These are phyloP conservation scores for Salvator merianae DNA, from an alignment of 2,113 vertebrate genomes.

Conservation along the genomic window DNA sequence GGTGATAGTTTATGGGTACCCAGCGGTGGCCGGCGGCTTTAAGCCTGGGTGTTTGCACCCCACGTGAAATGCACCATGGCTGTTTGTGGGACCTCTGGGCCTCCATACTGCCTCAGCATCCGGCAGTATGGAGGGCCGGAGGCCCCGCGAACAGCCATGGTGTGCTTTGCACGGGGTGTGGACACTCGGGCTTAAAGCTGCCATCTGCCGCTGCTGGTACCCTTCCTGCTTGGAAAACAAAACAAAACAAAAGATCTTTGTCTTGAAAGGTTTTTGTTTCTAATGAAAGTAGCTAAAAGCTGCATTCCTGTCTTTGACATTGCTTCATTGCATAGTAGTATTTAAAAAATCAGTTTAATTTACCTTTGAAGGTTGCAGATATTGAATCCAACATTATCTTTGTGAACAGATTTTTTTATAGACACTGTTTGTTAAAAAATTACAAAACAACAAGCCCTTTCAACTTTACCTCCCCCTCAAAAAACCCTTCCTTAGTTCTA, in stretches of 20 bases:
- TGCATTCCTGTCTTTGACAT: not conserved
- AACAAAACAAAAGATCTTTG: not conserved
- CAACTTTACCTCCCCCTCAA: too few species aligned
- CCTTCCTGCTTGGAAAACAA: constrained; percentile 4
- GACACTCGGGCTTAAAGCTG: too few species aligned
- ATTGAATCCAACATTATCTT: not conserved
- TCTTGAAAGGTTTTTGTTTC: constrained; percentile 20
- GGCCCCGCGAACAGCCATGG: too few species aligned
- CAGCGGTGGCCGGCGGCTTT: too few species aligned
- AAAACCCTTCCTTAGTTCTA: not conserved
- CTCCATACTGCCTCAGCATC: too few species aligned
- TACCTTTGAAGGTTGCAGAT: not conserved
- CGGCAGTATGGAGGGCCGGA: too few species aligned
- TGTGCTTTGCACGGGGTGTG: too few species aligned
- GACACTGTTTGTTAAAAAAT: not conserved
- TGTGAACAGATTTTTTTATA: constrained; percentile 8
- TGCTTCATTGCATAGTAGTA: fast-evolving
- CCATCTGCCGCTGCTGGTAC: too few species aligned
- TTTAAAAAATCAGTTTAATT: not conserved
- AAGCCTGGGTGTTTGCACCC: too few species aligned
- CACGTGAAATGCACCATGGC: too few species aligned
- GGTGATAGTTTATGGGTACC: not conserved
- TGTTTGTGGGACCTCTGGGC: too few species aligned
- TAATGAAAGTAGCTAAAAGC: not conserved
- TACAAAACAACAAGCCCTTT: too few species aligned